Evolutionary conservation across 2,113 vertebrate genomes (phyloP).

Genomic region (Guaruba guarouba): DNA sequence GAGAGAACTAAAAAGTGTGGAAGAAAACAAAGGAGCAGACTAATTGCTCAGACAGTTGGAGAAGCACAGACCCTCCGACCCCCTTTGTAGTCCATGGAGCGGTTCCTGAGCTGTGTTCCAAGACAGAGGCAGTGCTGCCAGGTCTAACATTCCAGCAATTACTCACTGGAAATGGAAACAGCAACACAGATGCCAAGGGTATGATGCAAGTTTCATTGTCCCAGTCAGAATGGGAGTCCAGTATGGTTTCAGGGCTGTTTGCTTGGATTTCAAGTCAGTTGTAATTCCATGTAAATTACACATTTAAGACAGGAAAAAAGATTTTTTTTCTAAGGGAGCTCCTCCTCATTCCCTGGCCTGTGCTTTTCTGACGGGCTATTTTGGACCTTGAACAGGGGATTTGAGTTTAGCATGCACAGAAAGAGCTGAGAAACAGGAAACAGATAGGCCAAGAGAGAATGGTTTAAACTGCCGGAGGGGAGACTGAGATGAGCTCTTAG

Average conservation of each 20-base stretch:
- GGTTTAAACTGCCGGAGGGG: background rate
- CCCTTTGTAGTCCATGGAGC: background rate
- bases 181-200: background rate
- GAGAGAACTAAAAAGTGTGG: background rate
- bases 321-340: background rate
- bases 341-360: background rate
- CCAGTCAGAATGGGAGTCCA: background rate
- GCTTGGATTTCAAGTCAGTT: background rate
- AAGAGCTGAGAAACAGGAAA: background rate
- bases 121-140: background rate
- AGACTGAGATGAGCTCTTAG: background rate
- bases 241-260: background rate
- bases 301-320: background rate
- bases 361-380: background rate
- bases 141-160: background rate
- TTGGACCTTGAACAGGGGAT: background rate
- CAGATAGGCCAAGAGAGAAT: background rate
- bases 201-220: constrained; percentile 32
- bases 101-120: constrained; percentile 1
- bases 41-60: constrained; percentile 2
- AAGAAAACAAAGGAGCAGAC: background rate
- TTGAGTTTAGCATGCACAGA: background rate
- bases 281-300: background rate
- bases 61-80: background rate
- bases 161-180: constrained; percentile 43